Evolutionary conservation across 2,113 vertebrate species (phyloP).

Genomic region (Erpornis zantholeuca): DNA sequence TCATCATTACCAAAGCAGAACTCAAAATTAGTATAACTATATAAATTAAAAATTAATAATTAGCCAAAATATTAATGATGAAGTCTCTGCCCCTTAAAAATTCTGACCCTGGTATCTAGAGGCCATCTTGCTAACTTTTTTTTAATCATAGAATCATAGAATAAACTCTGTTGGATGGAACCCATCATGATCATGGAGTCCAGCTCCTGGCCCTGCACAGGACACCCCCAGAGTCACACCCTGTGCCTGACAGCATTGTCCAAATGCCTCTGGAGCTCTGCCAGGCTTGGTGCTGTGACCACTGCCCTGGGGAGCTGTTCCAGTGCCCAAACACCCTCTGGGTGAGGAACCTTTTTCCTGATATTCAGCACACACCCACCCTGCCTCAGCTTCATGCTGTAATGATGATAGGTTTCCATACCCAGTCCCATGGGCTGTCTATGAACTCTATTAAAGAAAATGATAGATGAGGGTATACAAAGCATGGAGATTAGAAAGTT

Average conservation of each 20-base stretch:
- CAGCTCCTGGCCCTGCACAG: not conserved
- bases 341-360: not conserved
- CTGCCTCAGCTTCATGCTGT: not conserved
- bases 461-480: not conserved
- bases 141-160: not conserved
- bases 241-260: accelerated
- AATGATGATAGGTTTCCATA: not conserved
- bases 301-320: not conserved
- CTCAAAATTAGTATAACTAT: not conserved
- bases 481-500: not conserved
- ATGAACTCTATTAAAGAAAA: not conserved
- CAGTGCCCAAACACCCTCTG: not conserved
- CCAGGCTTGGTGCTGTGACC: not conserved
- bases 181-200: accelerated
- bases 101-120: not conserved
- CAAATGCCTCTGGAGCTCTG: accelerated
- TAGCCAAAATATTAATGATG: not conserved
- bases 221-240: not conserved
- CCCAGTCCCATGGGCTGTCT: not conserved
- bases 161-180: not conserved
- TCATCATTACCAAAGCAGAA: not conserved
- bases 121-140: not conserved
- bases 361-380: not conserved
- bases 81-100: not conserved
- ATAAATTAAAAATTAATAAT: not conserved